Conservation (phyloP, 53 echinoderm and acorn worm species). For the Crossaster papposus region DNA sequence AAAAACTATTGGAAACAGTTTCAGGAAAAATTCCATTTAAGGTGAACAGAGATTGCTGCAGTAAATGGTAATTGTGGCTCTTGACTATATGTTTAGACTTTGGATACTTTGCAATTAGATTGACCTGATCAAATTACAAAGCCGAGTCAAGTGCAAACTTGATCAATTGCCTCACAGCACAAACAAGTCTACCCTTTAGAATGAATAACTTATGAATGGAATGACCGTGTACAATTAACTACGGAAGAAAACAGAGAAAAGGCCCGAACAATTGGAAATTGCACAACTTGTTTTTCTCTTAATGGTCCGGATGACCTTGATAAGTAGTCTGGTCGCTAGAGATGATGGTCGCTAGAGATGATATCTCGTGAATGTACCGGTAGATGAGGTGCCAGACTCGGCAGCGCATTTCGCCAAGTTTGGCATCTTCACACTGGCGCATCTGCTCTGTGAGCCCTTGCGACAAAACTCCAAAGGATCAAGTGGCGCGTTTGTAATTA, state of each 20-base stretch:
- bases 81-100: too few species aligned
- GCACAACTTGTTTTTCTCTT: constrained; percentile 9
- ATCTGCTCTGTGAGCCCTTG: not conserved
- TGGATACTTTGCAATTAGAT: too few species aligned
- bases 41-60: too few species aligned
- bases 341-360: not conserved
- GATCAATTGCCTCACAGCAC: not conserved
- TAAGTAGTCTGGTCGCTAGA: not conserved
- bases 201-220: not conserved
- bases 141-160: not conserved
- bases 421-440: not conserved
- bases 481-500: not conserved
- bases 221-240: not conserved
- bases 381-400: not conserved
- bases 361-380: constrained; percentile 18
- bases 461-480: not conserved
- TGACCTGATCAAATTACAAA: not conserved
- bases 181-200: not conserved
- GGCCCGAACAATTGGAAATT: not conserved
- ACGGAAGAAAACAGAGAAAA: not conserved
- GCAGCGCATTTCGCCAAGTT: not conserved
- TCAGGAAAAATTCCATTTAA: too few species aligned
- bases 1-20: too few species aligned
- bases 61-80: too few species aligned
- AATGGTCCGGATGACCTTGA: not conserved